Evolutionary conservation across 2,888 invertebrate genomes (phyloP).

Genomic region (Volucella inflata): DNA sequence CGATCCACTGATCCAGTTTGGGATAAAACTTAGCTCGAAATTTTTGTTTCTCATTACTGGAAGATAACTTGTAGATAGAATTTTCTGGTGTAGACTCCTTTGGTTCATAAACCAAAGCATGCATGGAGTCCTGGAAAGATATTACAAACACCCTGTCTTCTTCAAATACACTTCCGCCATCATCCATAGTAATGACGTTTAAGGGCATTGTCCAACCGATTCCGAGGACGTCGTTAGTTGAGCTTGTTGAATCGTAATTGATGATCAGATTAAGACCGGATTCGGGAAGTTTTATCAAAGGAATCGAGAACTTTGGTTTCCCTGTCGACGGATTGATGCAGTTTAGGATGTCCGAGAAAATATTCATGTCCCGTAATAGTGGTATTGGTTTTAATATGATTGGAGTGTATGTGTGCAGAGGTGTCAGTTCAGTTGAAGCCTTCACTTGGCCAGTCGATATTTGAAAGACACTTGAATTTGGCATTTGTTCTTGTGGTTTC

Average conservation of each 20-base stretch:
- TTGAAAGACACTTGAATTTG: too few relatives aligned
- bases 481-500: not conserved
- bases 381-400: not conserved
- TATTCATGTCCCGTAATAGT: conserved; percentile 32
- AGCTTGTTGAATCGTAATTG: conserved; percentile 21
- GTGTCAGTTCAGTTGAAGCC: conserved; percentile 8
- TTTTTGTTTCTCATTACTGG: not conserved
- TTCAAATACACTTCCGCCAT: conserved; percentile 26
- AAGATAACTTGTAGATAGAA: not conserved
- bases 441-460: too few relatives aligned
- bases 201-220: conserved; percentile 42
- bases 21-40: conserved; percentile 35
- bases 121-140: conserved; percentile 26
- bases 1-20: conserved; percentile 13
- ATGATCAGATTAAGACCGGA: conserved; percentile 19
- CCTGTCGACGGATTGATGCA: conserved; percentile 14
- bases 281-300: conserved; percentile 27
- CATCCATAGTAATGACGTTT: conserved; percentile 42
- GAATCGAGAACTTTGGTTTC: conserved; percentile 31
- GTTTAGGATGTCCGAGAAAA: conserved; percentile 25
- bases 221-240: conserved; percentile 17
- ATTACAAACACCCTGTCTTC: conserved; percentile 20
- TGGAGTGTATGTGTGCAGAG: not conserved
- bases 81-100: conserved; percentile 3
- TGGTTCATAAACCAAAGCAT: not conserved